Conservation (phyloP, 1,140 invertebrate genomes). For the Drosophila guanche region DNA sequence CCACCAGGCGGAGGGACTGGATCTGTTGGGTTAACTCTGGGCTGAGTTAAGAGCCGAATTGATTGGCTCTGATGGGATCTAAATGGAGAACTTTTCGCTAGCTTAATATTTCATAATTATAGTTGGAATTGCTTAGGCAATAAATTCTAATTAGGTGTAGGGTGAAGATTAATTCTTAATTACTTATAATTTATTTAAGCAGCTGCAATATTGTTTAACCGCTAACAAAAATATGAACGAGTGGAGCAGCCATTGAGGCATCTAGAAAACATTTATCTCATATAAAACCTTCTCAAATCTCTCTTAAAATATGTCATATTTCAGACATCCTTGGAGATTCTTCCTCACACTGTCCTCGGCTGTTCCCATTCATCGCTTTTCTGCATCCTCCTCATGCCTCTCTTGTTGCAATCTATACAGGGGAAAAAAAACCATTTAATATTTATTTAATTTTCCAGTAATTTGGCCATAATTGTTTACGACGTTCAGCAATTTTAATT, state of each 20-base stretch:
- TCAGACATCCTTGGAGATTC: no score
- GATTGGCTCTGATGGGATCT: constrained; percentile 1
- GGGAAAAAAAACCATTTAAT: background rate
- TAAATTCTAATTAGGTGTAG: constrained; percentile 39
- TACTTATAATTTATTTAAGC: no score
- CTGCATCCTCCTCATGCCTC: no score
- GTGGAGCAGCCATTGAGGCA: no score
- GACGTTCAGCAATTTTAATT: constrained; percentile 63
- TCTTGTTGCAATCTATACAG: background rate
- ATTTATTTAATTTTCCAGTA: constrained; percentile 48
- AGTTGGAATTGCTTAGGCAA: background rate
- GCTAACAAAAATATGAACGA: background rate
- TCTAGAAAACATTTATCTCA: no score
- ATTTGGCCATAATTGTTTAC: constrained; percentile 53
- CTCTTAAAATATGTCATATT: no score
- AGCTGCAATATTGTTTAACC: background rate
- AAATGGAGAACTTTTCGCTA: constrained; percentile 17
- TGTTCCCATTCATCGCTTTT: no score
- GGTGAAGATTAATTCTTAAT: background rate
- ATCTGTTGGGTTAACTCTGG: constrained; percentile 1
- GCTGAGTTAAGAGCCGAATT: constrained; percentile 7
- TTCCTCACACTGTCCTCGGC: no score
- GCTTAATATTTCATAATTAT: constrained; percentile 28
- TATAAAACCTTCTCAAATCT: no score
- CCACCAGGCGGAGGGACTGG: constrained; percentile 15